Conservation (phyloP, 1,140 invertebrate genomes). For the Drosophila obscura region DNA sequence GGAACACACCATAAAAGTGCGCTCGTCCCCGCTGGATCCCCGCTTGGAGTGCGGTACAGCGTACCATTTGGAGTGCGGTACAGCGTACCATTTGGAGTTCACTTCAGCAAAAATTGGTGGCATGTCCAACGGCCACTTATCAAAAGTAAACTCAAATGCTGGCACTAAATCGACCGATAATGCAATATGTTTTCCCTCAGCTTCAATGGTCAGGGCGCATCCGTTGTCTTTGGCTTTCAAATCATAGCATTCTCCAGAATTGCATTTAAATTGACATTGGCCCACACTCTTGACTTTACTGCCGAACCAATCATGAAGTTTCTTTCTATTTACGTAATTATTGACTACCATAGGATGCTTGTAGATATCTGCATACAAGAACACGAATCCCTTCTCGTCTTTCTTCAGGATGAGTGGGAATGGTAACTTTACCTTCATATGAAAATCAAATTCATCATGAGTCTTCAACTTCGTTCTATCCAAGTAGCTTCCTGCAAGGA, state of each 20-base stretch:
- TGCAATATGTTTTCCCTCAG: neutral
- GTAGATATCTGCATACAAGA: neutral
- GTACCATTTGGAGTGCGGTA: slow-evolving; percentile 15
- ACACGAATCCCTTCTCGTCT: slow-evolving; percentile 11
- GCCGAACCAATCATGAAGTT: slow-evolving; percentile 39
- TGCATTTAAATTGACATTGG: too few species aligned
- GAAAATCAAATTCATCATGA: slow-evolving; percentile 53
- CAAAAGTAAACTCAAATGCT: slow-evolving; percentile 21
- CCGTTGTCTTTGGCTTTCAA: slow-evolving; percentile 19
- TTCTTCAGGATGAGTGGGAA: neutral
- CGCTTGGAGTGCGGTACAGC: slow-evolving; percentile 29
- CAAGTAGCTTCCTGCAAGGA: slow-evolving; percentile 34
- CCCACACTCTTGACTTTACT: too few species aligned
- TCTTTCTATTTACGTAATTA: slow-evolving; percentile 12
- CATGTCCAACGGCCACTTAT: slow-evolving; percentile 17
- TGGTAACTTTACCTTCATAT: slow-evolving; percentile 40
- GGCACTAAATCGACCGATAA: slow-evolving; percentile 38
- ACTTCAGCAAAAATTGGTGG: slow-evolving; percentile 2
- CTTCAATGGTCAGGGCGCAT: slow-evolving; percentile 38
- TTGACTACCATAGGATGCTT: neutral
- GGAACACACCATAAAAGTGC: slow-evolving; percentile 42
- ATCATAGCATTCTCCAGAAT: too few species aligned
- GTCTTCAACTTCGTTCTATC: slow-evolving; percentile 30
- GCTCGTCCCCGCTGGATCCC: neutral
- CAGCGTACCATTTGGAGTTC: neutral